Evolutionary conservation across 2,113 vertebrate species (phyloP).

Genomic region (Neogale vison): DNA sequence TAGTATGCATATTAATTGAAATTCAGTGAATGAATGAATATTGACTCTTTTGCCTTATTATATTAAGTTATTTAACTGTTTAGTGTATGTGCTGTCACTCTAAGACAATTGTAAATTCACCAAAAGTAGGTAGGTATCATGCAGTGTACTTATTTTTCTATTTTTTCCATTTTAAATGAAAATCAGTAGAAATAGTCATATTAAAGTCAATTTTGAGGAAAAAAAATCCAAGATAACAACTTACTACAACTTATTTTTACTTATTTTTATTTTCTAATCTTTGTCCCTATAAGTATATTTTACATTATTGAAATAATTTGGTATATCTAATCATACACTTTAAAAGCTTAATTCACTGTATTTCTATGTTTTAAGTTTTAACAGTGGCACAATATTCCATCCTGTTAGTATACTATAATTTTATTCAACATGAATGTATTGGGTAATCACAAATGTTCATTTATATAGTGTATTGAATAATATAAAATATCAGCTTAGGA

Average conservation of each 20-base stretch:
- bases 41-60: background rate
- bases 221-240: background rate
- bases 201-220: background rate
- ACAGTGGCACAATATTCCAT: background rate
- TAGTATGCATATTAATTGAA: background rate
- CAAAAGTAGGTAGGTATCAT: background rate
- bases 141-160: background rate
- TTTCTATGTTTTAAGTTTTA: background rate
- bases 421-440: background rate
- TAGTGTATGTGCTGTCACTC: background rate
- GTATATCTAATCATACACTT: background rate
- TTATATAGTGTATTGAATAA: background rate
- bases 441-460: background rate
- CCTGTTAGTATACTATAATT: background rate
- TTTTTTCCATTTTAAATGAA: background rate
- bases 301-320: background rate
- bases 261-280: background rate
- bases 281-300: background rate
- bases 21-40: background rate
- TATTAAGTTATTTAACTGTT: background rate
- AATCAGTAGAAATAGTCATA: background rate
- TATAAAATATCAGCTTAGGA: background rate
- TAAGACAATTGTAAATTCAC: background rate
- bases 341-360: background rate
- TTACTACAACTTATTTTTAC: background rate